Evolutionary conservation across 2,113 vertebrate species (phyloP).

Genomic region (Epinephelus moara): DNA sequence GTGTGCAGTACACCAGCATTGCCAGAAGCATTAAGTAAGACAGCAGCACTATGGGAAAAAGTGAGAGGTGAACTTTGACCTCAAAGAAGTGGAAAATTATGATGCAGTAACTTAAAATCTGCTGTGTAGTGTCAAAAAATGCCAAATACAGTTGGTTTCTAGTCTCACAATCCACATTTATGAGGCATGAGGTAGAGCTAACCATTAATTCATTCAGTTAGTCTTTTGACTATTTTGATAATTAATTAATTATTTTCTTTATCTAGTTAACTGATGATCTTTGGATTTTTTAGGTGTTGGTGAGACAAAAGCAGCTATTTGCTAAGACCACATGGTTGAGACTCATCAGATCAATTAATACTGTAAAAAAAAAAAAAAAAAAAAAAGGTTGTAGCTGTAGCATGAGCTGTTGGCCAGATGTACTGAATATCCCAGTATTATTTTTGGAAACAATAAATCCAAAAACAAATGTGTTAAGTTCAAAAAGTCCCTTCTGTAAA

Average conservation of each 20-base stretch:
- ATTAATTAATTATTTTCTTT: too few species aligned
- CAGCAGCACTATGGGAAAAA: background rate
- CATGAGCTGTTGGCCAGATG: background rate
- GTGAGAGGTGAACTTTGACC: constrained; percentile 5
- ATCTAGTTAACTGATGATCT: too few species aligned
- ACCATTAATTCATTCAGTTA: too few species aligned
- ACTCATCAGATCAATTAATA: background rate
- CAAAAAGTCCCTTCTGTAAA: background rate
- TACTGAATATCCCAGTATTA: background rate
- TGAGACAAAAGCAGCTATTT: too few species aligned
- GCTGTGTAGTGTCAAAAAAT: background rate
- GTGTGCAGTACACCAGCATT: background rate
- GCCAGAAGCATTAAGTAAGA: background rate
- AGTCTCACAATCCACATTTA: background rate
- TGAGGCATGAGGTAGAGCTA: background rate
- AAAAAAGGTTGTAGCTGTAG: background rate
- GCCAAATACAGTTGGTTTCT: background rate
- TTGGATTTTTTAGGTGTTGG: too few species aligned
- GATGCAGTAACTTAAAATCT: background rate
- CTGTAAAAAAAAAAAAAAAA: background rate
- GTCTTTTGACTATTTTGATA: too few species aligned
- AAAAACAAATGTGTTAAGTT: background rate
- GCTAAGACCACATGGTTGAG: background rate
- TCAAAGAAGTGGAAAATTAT: background rate
- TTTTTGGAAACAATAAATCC: background rate